These are phyloP conservation scores for Marmota monax DNA, from an alignment of 2,113 vertebrate genomes.

Conservation along the genomic window DNA sequence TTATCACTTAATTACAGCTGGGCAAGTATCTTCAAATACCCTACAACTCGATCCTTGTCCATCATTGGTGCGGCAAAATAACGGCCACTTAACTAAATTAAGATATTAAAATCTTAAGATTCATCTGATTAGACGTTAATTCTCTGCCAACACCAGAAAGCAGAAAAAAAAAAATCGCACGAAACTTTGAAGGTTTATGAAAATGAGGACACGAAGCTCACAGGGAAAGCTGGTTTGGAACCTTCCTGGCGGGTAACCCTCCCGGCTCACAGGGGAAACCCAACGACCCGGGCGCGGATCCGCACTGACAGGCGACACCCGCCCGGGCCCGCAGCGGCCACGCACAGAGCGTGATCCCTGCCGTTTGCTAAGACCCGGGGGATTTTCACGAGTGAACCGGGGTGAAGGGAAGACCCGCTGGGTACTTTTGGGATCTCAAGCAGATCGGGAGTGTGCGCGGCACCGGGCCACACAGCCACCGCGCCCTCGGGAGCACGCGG, in stretches of 20 bases:
- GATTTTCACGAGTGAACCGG: neutral
- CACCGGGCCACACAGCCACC: too few relatives aligned
- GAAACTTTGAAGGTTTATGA: neutral
- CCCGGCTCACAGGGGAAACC: too few relatives aligned
- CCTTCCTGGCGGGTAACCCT: too few relatives aligned
- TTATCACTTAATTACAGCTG: constrained; percentile 55
- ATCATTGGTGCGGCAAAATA: neutral
- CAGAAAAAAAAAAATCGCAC: neutral
- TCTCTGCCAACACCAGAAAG: neutral
- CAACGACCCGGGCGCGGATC: too few relatives aligned
- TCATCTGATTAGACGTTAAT: neutral
- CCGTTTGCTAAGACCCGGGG: neutral
- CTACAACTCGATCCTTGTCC: neutral
- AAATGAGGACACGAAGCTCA: neutral
- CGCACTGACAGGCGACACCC: too few relatives aligned
- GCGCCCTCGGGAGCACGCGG: too few relatives aligned
- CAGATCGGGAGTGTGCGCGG: too few relatives aligned
- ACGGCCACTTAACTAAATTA: constrained; percentile 22
- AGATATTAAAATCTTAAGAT: constrained; percentile 42
- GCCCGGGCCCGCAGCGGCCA: too few relatives aligned
- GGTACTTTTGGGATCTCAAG: too few relatives aligned
- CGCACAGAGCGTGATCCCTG: too few relatives aligned
- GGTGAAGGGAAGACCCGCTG: neutral
- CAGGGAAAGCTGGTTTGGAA: neutral
- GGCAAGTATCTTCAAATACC: neutral